Evolutionary conservation across 2,888 invertebrate genomes (phyloP), one percentile per base, ranked within the genome.

Genomic region (Pollenia amentaria): DNA sequence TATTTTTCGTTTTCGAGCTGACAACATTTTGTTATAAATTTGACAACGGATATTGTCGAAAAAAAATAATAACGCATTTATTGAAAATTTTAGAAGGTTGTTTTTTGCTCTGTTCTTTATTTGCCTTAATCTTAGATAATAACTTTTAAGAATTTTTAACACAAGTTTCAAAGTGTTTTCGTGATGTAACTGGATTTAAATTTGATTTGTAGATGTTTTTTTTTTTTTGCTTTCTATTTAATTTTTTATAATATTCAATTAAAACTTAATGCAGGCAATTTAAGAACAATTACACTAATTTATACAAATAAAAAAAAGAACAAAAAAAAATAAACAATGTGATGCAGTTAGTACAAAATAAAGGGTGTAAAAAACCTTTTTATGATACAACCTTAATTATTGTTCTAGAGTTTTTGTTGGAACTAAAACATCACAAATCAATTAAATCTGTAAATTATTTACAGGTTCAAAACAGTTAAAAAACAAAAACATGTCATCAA

Each of bases 381-480:
- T 44, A 46, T 67, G 29, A 46, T 16, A 67, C 29, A 67, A 55
- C 38, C 21, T 60, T 69, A 38, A 62, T 14, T 40, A 53, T 70
- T 62, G 11, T 11, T 48, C 14, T 67, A 48, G 14, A 48, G 48
- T 78, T 78, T 62, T 21, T 21, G 72, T 46, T 42, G 12, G 44
- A 80, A 46, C 14, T 53, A 44, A 60, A 80, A 53, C 11, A 44
- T 46, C 38, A 80, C 72, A 80, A 72, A 72, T 80, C 80, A 72
- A 80, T 80, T 18, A 80, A 80, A 46, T 64, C 72, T 72, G 64
- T 72, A 53, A 72, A 44, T 67, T 67, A 70, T 64, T 72, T 6
- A 29, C 29, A 29, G 29, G 4, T 29, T 3, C 29, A 29, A 29
- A 29, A 29, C 0, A 29, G 8, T 46, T 38, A 12, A 9, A 3